Base-by-base conservation (phyloP, 2,888 invertebrate genomes). In the Pinctada fucata region DNA sequence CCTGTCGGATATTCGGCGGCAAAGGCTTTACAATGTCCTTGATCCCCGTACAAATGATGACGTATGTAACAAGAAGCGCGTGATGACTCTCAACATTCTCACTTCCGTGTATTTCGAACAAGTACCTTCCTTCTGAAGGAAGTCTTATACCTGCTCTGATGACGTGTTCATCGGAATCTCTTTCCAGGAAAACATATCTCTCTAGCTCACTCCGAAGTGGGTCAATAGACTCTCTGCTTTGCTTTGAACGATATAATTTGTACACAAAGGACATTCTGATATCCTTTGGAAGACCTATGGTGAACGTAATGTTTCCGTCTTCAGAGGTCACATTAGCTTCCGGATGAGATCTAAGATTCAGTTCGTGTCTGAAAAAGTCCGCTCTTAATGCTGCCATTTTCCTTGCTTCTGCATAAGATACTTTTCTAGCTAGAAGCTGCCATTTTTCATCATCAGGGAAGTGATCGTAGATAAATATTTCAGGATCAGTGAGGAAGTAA, bases 1-100 rank as follows among this genome's bases (percentile, higher is more conserved):
- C 91, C 50, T 89, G 88, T 49, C 88, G 85, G 47, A 90, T 90
- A 69, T 86, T 87, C 71, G 85, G 85, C 2, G 90, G 90, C 48
- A 90, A 82, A 13, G 88, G 87, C 64, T 83, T 75, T 16, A 85
- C 84, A 47, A 85, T 82, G 6, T 83, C 78, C 69, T 79, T 79
- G 6, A 84, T 81, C 13, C 77, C 76, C 45, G 83, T 72, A 50
- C 85, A 86, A 49, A 82, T 81, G 8, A 88, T 80, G 45, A 85
- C 82, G 65, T 87, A 88, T 4, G 88, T 87, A 47, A 84, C 80
- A 5, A 87, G 80, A 66, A 87, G 84, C n/a, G 83, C 82, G 63
- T 84, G 85, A 49, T 84, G 84, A 10, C 78, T 72, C 48, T 85
- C 84, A 4, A 83, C 79, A 5, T 80, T 78, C 69, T 86, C 84